phyloP scores from a whole-genome alignment of 1,140 invertebrate species.

The Apis dorsata region DNA sequence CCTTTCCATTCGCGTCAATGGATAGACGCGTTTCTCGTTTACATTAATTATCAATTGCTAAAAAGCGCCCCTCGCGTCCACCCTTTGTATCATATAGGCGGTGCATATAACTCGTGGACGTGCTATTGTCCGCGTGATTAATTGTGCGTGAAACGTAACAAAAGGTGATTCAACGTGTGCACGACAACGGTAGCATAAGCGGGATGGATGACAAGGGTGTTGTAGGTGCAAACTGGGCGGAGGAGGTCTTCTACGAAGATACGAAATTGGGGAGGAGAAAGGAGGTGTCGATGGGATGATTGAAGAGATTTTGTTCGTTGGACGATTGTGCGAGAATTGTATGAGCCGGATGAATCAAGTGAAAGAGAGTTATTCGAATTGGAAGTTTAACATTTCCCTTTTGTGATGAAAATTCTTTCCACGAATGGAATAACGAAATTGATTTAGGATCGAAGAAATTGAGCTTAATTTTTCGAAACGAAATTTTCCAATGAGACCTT shows the following conservation, averaged over 20 bases:
- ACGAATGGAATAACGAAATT: background rate
- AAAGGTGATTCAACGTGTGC: conserved; percentile 25
- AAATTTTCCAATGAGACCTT: too few species aligned
- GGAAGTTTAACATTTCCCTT: background rate
- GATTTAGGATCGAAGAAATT: too few species aligned
- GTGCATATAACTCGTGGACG: background rate
- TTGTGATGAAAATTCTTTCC: background rate
- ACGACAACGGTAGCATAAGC: background rate
- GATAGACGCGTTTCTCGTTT: conserved; percentile 31
- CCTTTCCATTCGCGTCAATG: background rate
- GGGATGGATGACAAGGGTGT: background rate
- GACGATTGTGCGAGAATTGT: background rate
- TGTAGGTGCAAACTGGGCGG: background rate
- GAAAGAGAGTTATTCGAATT: background rate
- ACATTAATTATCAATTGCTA: conserved; percentile 52
- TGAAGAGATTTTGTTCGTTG: background rate
- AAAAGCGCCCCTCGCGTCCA: conserved; percentile 6
- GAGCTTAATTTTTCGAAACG: too few species aligned
- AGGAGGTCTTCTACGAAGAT: background rate
- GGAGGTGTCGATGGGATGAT: background rate
- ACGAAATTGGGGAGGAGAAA: background rate
- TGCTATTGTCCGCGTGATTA: conserved; percentile 39
- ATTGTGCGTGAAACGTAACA: conserved; percentile 37
- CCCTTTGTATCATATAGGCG: background rate
- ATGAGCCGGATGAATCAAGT: background rate